A percentile compares a stretch with the other conserved stretches of the same genome.
These are phyloP conservation scores for Sericinus montela DNA, from an alignment of 2,888 invertebrate species.

Conservation along the genomic window DNA sequence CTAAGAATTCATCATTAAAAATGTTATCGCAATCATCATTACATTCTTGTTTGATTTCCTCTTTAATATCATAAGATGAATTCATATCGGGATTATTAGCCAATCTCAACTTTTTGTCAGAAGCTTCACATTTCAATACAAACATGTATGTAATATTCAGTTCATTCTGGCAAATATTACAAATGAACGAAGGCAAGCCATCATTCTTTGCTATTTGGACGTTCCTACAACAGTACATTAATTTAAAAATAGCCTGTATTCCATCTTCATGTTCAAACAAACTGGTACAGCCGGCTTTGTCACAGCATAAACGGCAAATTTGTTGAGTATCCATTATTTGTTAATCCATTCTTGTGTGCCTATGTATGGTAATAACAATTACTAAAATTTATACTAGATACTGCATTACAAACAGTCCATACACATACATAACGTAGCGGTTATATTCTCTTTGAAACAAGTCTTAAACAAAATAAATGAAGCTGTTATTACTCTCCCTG, in stretches of 20 bases:
- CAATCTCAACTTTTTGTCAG: slow-evolving; percentile 45
- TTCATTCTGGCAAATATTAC: slow-evolving; percentile 41
- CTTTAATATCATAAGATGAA: slow-evolving; percentile 26
- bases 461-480: too few relatives aligned
- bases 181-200: slow-evolving; percentile 46
- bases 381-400: too few relatives aligned
- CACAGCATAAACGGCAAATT: slow-evolving; percentile 51
- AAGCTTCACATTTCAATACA: slow-evolving; percentile 48
- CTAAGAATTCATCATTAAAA: slow-evolving; percentile 21
- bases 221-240: slow-evolving; percentile 50
- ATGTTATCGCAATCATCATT: slow-evolving; percentile 21
- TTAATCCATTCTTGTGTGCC: not conserved
- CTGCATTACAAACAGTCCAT: too few relatives aligned
- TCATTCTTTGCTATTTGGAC: slow-evolving; percentile 42
- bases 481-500: too few relatives aligned
- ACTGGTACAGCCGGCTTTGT: slow-evolving; percentile 35
- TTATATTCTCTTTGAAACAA: too few relatives aligned
- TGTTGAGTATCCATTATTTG: slow-evolving; percentile 1
- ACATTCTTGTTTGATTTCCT: slow-evolving; percentile 42
- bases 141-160: slow-evolving; percentile 45
- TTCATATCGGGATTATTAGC: slow-evolving; percentile 10
- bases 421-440: too few relatives aligned
- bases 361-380: too few relatives aligned
- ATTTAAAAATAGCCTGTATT: slow-evolving; percentile 36
- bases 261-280: slow-evolving; percentile 37